These are phyloP conservation scores for Conchocele bisecta DNA, from an alignment of 2,888 invertebrate genomes.

Conservation along the genomic window DNA sequence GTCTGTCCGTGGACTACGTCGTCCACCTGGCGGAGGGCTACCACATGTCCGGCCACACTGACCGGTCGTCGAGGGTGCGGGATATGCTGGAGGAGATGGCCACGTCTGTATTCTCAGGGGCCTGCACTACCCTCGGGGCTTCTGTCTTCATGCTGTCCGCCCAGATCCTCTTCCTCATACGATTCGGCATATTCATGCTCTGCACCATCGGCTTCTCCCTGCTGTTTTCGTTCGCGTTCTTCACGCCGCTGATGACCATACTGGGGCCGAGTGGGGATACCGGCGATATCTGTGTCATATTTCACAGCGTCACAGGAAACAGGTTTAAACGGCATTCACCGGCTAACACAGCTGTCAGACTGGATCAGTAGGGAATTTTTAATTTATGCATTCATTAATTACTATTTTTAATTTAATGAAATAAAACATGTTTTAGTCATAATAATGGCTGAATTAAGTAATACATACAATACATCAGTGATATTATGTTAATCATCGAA, in stretches of 20 bases:
- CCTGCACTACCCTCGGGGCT: constrained; percentile 76
- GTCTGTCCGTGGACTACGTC: constrained; percentile 78
- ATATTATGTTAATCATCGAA: too few relatives aligned
- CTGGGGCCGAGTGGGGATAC: constrained; percentile 68
- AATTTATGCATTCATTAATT: background rate
- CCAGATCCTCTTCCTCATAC: constrained; percentile 75
- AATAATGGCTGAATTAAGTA: too few relatives aligned
- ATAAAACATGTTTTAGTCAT: too few relatives aligned
- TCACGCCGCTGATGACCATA: constrained; percentile 66
- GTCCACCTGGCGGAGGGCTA: constrained; percentile 80
- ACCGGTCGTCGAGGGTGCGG: constrained; percentile 69
- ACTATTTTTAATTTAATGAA: too few relatives aligned
- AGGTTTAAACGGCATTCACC: constrained; percentile 2
- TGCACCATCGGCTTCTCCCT: constrained; percentile 77
- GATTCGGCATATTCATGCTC: constrained; percentile 79
- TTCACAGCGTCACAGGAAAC: too few relatives aligned
- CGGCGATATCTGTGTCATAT: constrained; percentile 52
- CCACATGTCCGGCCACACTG: constrained; percentile 65
- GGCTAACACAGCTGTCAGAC: background rate
- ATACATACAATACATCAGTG: too few relatives aligned
- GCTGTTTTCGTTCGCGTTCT: constrained; percentile 71
- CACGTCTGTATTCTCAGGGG: constrained; percentile 76
- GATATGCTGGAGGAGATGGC: constrained; percentile 75
- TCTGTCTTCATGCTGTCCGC: constrained; percentile 78
- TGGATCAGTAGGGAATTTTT: background rate